Conservation (phyloP, 2,113 vertebrate genomes). For the Neoarius graeffei region DNA sequence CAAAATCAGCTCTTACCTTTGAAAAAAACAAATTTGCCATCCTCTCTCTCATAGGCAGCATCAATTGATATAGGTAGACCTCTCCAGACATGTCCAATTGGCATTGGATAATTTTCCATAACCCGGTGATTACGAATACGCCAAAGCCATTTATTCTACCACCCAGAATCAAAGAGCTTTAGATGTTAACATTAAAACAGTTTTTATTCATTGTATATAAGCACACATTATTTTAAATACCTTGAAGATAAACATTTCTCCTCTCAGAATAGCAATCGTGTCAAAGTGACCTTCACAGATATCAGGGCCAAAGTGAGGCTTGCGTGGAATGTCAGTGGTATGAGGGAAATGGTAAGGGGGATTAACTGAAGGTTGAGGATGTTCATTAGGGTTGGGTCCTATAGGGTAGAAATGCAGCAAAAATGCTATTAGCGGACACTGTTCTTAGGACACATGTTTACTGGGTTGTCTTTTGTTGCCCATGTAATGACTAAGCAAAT, state of each 20-base stretch:
- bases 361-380: conserved; percentile 61
- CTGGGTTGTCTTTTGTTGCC: neutral
- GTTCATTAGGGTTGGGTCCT: conserved; percentile 66
- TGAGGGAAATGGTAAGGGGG: conserved; percentile 60
- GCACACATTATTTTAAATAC: conserved; percentile 60
- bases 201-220: neutral
- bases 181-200: neutral
- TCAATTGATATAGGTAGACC: conserved; percentile 80
- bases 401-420: neutral
- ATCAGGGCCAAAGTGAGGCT: conserved; percentile 76
- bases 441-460: neutral
- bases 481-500: neutral
- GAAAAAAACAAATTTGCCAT: conserved; percentile 91
- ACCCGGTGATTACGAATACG: conserved; percentile 82
- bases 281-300: conserved; percentile 91
- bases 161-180: neutral
- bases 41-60: conserved; percentile 86
- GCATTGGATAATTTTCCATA: conserved; percentile 87
- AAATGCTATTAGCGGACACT: neutral
- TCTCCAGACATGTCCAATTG: conserved; percentile 89
- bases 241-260: conserved; percentile 94
- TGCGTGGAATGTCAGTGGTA: conserved; percentile 67
- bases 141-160: conserved; percentile 88
- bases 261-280: conserved; percentile 82
- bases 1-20: conserved; percentile 74